phyloP scores from a whole-genome alignment of 92 coral and sea anemone genomes.

The Zoanthus sociatus region DNA sequence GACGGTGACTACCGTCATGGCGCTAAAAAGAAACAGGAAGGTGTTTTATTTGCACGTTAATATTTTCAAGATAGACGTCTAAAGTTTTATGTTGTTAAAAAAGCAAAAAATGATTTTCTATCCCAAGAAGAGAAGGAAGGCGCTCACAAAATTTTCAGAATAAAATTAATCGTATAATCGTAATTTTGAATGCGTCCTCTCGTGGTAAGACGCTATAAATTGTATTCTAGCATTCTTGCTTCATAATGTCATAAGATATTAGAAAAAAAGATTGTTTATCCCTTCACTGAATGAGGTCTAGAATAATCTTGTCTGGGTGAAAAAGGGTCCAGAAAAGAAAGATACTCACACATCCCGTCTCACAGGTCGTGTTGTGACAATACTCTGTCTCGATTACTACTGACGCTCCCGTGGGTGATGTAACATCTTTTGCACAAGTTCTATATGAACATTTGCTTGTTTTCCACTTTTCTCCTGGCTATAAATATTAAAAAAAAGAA shows the following conservation, averaged over 20 bases:
- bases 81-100: too few species aligned
- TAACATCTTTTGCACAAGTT: conserved; percentile 62
- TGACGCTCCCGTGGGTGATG: conserved; percentile 65
- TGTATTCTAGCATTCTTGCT: neutral
- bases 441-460: conserved; percentile 61
- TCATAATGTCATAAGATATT: neutral
- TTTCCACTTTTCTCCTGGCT: conserved; percentile 76
- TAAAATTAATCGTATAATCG: too few species aligned
- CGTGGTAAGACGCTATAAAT: too few species aligned
- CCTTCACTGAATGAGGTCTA: neutral
- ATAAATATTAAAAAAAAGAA: neutral
- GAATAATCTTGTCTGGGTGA: neutral
- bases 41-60: neutral
- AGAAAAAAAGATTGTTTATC: neutral
- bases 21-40: conserved; percentile 25
- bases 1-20: conserved; percentile 63
- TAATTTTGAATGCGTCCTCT: too few species aligned
- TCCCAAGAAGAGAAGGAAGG: too few species aligned
- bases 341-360: conserved; percentile 73
- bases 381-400: conserved; percentile 61
- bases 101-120: too few species aligned
- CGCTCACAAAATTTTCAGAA: too few species aligned
- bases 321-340: neutral
- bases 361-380: conserved; percentile 66
- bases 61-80: too few species aligned